Percentiles rank a stretch among this genome's conserved stretches.
Evolutionary conservation across 2,113 vertebrate genomes (phyloP).

Genomic region (Etia nguti): DNA sequence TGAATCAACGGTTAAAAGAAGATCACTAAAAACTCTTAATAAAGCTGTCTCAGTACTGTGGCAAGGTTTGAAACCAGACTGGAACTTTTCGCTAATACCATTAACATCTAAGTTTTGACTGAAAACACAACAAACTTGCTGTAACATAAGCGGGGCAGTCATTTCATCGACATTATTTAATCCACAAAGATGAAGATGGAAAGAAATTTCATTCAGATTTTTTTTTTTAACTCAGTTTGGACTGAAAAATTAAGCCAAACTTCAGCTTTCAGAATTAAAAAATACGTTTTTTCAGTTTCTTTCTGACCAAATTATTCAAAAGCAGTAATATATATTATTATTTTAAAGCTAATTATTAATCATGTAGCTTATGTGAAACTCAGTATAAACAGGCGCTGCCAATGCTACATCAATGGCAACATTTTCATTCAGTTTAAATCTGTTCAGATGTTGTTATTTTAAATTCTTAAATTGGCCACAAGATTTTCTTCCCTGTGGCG

Average conservation of each 20-base stretch:
- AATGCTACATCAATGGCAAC: neutral
- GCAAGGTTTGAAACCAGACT: no score
- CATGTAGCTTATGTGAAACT: neutral
- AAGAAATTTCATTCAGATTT: rapidly evolving
- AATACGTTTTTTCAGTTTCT: neutral
- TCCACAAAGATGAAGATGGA: rapidly evolving
- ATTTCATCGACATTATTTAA: neutral
- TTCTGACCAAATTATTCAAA: neutral
- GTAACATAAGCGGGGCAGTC: neutral
- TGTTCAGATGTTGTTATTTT: neutral
- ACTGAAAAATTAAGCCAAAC: neutral
- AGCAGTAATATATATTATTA: neutral
- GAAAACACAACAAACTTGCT: neutral
- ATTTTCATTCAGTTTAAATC: neutral
- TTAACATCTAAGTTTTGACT: no score
- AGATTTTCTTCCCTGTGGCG: rapidly evolving
- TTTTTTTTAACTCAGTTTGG: neutral
- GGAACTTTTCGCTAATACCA: no score
- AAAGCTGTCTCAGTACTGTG: no score
- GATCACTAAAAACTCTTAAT: no score
- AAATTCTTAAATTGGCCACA: neutral
- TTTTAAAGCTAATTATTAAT: neutral
- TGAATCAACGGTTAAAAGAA: no score
- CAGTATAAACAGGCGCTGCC: neutral
- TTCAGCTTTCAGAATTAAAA: neutral